Evolutionary conservation across 2,797 vertebrate species (phyloP), one percentile per base, ranked within the genome.

Genomic region (Brotula barbata): DNA sequence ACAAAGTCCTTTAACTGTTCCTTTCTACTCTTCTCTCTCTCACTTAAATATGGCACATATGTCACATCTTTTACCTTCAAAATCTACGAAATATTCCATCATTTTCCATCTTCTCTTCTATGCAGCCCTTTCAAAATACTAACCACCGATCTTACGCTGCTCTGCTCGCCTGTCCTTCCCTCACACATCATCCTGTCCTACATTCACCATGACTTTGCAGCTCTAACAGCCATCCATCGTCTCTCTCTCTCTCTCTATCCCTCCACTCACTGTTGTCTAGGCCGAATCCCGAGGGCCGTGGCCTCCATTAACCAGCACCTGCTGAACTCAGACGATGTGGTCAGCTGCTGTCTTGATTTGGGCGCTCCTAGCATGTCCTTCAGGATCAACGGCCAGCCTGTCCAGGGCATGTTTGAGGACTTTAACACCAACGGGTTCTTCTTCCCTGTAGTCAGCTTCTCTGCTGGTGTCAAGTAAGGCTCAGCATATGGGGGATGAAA

Each of bases 321-420:
- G 87, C 88, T 99, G 88, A 93, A 89, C 75, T 95, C 94, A 0
- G 97, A 99, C 2, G 97, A 99, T 2, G 97, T 99, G 75, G 92
- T 99, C 70, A 99, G 97, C 91, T 99, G 97, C 87, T 99, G 96
- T 85, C 91, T 99, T 80, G 97, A 99, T 88, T 87, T 99, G 23
- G 95, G 96, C 0, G 94, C 94, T n/a, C 95, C 96, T 59, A 98
- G 95, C 86, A 98, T 99, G 92, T 99, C 97, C 64, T 99, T 97
- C 88, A 94, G 97, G 81, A 99, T 99, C 90, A 99, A 98, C 6
- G 97, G 97, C 16, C 97, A 99, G 79, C n/a, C n/a, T n/a, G n/a
- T n/a, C n/a, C n/a, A n/a, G n/a, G n/a, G n/a, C n/a, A n/a, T n/a
- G n/a, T n/a, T 99, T 66, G 97, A 99, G 87, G 96, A 98, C 87